These are phyloP conservation scores for Hyles euphorbiae DNA, from an alignment of 1,140 invertebrate species.

Conservation along the genomic window DNA sequence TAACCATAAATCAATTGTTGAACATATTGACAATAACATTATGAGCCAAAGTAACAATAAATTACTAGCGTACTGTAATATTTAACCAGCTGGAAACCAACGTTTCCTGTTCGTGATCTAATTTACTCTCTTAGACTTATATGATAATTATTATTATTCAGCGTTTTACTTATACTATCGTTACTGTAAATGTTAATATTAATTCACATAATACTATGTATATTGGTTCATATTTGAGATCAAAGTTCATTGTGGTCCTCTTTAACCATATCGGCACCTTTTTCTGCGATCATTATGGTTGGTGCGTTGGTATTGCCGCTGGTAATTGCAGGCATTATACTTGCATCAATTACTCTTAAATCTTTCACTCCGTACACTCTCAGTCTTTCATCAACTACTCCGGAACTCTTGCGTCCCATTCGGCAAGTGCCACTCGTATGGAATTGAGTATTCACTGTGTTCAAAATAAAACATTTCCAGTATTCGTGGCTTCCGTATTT, in stretches of 20 bases:
- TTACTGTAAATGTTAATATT: too few species aligned
- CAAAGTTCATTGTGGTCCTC: constrained; percentile 15
- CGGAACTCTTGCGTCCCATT: constrained; percentile 76
- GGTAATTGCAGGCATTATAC: constrained; percentile 49
- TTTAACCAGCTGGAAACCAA: too few species aligned
- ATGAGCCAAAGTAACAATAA: too few species aligned
- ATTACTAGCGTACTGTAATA: too few species aligned
- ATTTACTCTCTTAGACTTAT: too few species aligned
- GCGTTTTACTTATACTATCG: too few species aligned
- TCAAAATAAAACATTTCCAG: constrained; percentile 75
- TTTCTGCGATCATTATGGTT: constrained; percentile 81
- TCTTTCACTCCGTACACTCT: constrained; percentile 72
- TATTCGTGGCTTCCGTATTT: constrained; percentile 79
- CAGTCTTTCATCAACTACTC: constrained; percentile 76
- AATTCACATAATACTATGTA: too few species aligned
- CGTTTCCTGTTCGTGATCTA: too few species aligned
- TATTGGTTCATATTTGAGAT: too few species aligned
- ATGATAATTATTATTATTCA: too few species aligned
- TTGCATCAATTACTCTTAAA: constrained; percentile 48
- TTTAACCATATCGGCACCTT: constrained; percentile 81
- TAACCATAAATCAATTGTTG: too few species aligned
- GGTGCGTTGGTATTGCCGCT: constrained; percentile 53
- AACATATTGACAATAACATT: too few species aligned
- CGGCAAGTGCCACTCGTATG: constrained; percentile 75
- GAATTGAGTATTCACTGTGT: constrained; percentile 46